phyloP scores from a whole-genome alignment of 2,113 vertebrate genomes.

The Macrotis lagotis region DNA sequence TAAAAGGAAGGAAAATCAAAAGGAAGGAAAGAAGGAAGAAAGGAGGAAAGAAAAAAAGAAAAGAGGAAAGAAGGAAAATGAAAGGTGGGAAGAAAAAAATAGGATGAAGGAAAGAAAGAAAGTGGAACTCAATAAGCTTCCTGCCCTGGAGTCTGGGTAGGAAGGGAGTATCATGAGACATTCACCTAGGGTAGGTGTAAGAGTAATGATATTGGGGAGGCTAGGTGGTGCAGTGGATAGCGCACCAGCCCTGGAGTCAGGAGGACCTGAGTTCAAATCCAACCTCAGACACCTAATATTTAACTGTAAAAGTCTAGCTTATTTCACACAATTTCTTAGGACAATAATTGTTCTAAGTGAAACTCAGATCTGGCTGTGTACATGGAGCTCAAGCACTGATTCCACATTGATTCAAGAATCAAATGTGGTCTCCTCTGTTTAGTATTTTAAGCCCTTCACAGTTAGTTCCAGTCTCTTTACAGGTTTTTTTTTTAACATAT shows the following conservation, averaged over 20 bases:
- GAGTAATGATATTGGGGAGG: not conserved
- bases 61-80: too few species aligned
- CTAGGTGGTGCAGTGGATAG: too few species aligned
- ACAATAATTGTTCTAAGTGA: not conserved
- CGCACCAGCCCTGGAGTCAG: too few species aligned
- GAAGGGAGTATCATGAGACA: not conserved
- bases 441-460: not conserved
- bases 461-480: not conserved
- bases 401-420: not conserved
- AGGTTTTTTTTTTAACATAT: not conserved
- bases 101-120: not conserved
- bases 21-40: not conserved
- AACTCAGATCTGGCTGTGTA: not conserved
- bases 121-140: not conserved
- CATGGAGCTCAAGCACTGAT: not conserved
- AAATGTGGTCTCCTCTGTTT: not conserved
- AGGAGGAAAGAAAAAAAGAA: too few species aligned
- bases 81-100: not conserved
- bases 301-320: not conserved
- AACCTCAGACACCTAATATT: too few species aligned
- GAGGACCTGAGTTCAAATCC: too few species aligned
- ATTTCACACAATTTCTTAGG: not conserved
- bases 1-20: too few species aligned
- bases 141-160: not conserved
- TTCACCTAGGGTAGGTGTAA: not conserved